Base-by-base conservation (phyloP, 2,888 invertebrate genomes). In the Drosophila colorata region DNA sequence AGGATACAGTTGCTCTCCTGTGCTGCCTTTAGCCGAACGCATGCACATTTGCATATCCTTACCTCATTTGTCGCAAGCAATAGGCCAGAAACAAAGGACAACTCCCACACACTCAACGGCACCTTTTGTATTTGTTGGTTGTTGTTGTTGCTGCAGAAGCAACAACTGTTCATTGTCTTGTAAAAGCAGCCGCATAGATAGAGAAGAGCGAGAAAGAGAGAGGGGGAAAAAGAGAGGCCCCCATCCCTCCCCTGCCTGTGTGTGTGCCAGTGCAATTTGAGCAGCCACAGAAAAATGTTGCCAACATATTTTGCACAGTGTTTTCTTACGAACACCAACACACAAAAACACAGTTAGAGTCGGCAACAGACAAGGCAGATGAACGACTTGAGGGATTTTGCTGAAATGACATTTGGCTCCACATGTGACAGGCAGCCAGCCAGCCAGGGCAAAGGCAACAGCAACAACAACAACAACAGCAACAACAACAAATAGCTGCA, bases 391-490 rank as follows among this genome's bases (percentile, higher is more conserved):
- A 89, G 91, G 91, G 91, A 91, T 84, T 91, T 86, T 88, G 78
- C 83, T 86, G 87, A 91, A 91, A 91, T 91, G 90, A 91, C 91
- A 91, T 90, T 89, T 91, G 90, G 89, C 87, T 89, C 90, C 79
- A 84, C 79, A 88, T 90, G 89, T 85, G 83, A 73, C 79, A 85
- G 72, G 85, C 77, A 78, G 71, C 67, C 60, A 69, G 47, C 38
- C 51, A 57, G 51, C 47, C n/a, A 33, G 33, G 33, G 33, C 40
- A 53, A 49, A 35, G 35, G 35, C 48, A 61, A 37, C 46, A 56
- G 35, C 52, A 51, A 38, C 33, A 35, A 48, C 68, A 57, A 25
- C 63, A 70, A 57, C 55, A 74, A 65, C 64, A 65, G 58, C 59
- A 57, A n/a, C 55, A 74, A 65, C 64, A 65, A 61, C 60, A 57